Base-by-base conservation (phyloP, 2,888 invertebrate species). In the Cancer borealis region DNA sequence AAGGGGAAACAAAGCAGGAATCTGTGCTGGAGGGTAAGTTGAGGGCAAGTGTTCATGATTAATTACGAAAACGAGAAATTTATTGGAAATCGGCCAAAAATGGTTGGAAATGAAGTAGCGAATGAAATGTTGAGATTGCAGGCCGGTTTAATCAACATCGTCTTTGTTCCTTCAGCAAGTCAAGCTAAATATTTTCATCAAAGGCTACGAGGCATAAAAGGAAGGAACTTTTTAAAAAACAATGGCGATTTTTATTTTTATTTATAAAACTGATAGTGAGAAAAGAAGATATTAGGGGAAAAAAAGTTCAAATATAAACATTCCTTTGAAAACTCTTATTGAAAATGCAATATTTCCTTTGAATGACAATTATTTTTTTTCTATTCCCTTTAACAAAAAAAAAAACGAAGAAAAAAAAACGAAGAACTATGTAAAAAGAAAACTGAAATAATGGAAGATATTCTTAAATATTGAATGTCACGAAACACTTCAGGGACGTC, bases 11-110 rank as follows among this genome's bases (percentile, higher is more conserved):
- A 79, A 79, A 79, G 79, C 79, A 30, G 79, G 79, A 79, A 79
- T 79, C 79, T 30, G 79, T 14, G 79, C 79, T 30, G 79, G 30
- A 30, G 79, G 79, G 79, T 21, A 79, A 79, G 79, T 79, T 79
- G 12, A 79, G 30, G 30, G 79, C 79, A 79, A 30, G 79, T 79
- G 79, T 79, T 79, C 79, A 79, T 79, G 79, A 79, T 79, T 79
- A 79, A 79, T 79, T 79, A 79, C 79, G 79, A 30, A 79, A 79
- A 79, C 79, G 79, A 79, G 79, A 79, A 79, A 79, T 79, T 79
- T 79, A 79, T 79, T 79, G 79, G 79, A 79, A 79, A 79, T 79
- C 79, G 79, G 30, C 79, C 79, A 79, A 79, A 79, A 79, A 79
- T 79, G 79, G 79, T 8, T 79, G 79, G 79, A 79, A 79, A 79